phyloP scores from a whole-genome alignment of 2,888 invertebrate species.

The Leptinotarsa tumamoca region DNA sequence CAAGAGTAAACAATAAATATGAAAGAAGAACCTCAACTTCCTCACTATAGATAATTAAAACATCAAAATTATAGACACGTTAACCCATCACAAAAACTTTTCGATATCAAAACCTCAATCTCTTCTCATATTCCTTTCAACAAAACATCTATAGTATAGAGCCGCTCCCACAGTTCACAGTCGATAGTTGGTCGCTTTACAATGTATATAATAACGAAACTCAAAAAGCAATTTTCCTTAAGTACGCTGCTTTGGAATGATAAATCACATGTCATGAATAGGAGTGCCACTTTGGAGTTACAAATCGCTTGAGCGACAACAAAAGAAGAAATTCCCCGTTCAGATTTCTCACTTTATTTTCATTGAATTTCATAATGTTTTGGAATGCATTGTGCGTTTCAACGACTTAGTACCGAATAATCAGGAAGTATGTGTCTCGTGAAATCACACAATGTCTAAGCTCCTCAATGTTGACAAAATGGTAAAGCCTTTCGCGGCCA shows the following conservation, averaged over 20 bases:
- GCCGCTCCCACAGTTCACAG: constrained; percentile 15
- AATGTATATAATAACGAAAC: constrained; percentile 21
- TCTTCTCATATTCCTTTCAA: not conserved
- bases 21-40: no score
- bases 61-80: no score
- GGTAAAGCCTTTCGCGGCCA: no score
- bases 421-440: no score
- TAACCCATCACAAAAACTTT: no score
- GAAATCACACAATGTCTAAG: no score
- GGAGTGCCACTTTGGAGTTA: constrained; percentile 29
- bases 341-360: not conserved
- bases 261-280: constrained; percentile 32
- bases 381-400: not conserved
- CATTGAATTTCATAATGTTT: not conserved
- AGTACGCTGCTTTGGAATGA: constrained; percentile 33
- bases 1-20: no score
- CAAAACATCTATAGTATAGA: not conserved
- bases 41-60: no score
- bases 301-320: constrained; percentile 31
- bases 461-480: no score
- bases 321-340: not conserved
- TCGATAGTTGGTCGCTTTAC: not conserved
- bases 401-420: not conserved
- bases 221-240: constrained; percentile 28
- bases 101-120: no score